Percentiles rank a stretch among this genome's conserved stretches.
Conservation (phyloP, 2,113 vertebrate species). For the Channa maculata region DNA sequence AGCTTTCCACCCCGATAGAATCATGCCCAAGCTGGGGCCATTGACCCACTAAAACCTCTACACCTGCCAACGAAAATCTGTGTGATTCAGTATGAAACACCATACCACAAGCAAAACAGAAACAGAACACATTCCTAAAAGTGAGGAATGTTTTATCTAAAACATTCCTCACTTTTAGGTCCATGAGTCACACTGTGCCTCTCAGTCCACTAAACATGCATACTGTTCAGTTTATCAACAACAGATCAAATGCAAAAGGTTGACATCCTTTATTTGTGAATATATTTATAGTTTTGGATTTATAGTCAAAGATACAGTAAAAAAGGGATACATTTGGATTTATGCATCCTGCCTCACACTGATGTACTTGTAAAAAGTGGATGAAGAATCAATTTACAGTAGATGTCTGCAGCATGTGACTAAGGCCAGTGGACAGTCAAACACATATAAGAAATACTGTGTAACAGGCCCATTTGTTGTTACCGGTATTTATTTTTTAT, state of each 20-base stretch:
- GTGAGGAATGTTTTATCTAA: no score
- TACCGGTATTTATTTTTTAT: slow-evolving; percentile 10
- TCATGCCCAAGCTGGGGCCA: slow-evolving; percentile 40
- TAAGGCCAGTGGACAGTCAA: neutral
- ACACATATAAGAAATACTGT: neutral
- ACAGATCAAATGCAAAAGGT: neutral
- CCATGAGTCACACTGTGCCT: no score
- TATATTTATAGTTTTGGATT: neutral
- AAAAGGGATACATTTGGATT: neutral
- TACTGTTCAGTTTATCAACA: slow-evolving; percentile 4
- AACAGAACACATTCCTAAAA: neutral
- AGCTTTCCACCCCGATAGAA: slow-evolving; percentile 57
- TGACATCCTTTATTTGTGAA: neutral
- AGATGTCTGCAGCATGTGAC: neutral
- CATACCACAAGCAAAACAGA: neutral
- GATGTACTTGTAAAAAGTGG: neutral
- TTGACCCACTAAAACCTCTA: slow-evolving; percentile 44
- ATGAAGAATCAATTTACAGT: neutral
- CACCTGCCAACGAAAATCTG: slow-evolving; percentile 23
- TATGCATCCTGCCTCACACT: neutral
- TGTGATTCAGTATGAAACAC: slow-evolving; percentile 18
- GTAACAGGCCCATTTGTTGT: neutral
- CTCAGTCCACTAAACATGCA: neutral
- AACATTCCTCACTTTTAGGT: no score
- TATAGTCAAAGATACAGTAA: neutral